Percentiles rank a stretch among this genome's conserved stretches.
phyloP scores from a whole-genome alignment of 2,888 invertebrate genomes.

The Uloborus plumipes region DNA sequence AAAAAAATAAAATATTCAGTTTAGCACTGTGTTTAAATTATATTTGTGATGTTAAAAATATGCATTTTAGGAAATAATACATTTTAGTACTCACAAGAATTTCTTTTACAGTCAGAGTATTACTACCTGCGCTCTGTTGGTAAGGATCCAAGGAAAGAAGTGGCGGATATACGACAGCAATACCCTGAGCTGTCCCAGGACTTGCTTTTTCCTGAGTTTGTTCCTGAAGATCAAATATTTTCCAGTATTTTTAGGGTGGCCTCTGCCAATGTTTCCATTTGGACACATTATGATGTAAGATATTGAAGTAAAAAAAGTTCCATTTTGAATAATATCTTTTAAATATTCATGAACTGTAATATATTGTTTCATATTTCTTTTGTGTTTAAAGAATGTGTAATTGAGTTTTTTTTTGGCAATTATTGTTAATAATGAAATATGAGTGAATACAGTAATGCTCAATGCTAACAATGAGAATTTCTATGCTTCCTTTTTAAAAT shows the following conservation, averaged over 20 bases:
- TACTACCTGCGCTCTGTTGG: conserved; percentile 73
- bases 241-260: conserved; percentile 75
- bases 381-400: background rate
- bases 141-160: conserved; percentile 73
- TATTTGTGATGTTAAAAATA: no score
- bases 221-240: conserved; percentile 72
- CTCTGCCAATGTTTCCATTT: conserved; percentile 73
- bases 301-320: background rate
- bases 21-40: no score
- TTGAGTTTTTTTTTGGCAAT: no score
- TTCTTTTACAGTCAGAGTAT: conserved; percentile 66
- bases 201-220: conserved; percentile 72
- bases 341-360: no score
- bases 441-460: no score
- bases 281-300: conserved; percentile 76
- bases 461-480: no score
- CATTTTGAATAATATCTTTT: background rate
- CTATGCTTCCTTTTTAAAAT: no score
- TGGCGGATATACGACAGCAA: conserved; percentile 73
- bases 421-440: no score
- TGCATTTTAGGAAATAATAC: no score
- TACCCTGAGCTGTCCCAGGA: conserved; percentile 73
- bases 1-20: no score
- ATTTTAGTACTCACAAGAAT: no score
- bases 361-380: background rate